Base-by-base conservation (phyloP, 2,888 invertebrate genomes). In the Augochlorella aurata region DNA sequence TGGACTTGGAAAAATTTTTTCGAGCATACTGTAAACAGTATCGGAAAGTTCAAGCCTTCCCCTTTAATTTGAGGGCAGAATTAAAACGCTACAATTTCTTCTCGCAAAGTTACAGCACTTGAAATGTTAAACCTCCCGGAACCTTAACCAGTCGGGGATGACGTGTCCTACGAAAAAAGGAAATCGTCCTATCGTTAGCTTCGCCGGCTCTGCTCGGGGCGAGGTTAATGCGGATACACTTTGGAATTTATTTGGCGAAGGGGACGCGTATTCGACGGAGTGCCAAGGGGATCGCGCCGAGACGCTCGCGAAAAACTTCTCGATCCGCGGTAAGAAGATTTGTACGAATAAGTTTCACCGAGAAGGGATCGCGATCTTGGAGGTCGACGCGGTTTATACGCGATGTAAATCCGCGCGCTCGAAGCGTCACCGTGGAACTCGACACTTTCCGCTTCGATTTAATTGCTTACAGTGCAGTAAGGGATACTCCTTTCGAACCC, bases 311-410 rank as follows among this genome's bases (percentile, higher is more conserved):
- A 58, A 29, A 73, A 74, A 79, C 73, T 81, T 69, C 52, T 21
- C 38, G 63, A 81, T 69, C 73, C 73, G 4, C 16, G 29, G 63
- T 80, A 80, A 80, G 80, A 78, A 78, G 80, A 80, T 80, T 80
- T 78, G 79, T 69, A 65, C 29, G 79, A 72, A 73, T 65, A 78
- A 78, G 52, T 72, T 80, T 73, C 4, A 21, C 2, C 18, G 47
- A 24, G 21, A 21, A n/a, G 52, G 78, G 69, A 67, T 71, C 14
- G 49, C 58, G 76, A 70, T 49, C 70, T 45, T 47, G 24, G 52
- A 78, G 58, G 76, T 79, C n/a, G 65, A n/a, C 69, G 44, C 63
- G 44, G 38, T 58, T 50, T n/a, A 69, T 52, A 52, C 69, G 38
- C 44, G 63, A 63, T 63, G 63, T 63, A 63, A 63, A 63, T 63